phyloP scores from a whole-genome alignment of 2,113 vertebrate species.

The Psilopsiagon aymara region DNA sequence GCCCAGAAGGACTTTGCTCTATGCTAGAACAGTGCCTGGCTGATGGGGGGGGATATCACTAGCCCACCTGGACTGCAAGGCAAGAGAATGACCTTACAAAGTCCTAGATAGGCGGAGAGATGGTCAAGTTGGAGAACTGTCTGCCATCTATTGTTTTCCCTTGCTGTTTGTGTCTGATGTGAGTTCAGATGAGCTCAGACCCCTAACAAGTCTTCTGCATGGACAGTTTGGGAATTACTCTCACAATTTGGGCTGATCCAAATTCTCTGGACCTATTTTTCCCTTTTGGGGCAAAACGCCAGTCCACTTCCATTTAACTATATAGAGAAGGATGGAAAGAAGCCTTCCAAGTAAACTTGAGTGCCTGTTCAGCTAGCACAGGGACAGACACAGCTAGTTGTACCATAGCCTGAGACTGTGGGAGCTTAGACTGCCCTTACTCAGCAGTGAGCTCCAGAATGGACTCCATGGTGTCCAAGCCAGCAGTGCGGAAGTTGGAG shows the following conservation, averaged over 20 bases:
- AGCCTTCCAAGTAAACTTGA: neutral
- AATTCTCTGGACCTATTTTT: neutral
- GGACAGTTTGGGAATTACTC: neutral
- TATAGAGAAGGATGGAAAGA: neutral
- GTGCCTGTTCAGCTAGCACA: neutral
- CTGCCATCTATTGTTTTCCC: neutral
- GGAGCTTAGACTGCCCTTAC: constrained; percentile 46
- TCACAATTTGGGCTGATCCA: neutral
- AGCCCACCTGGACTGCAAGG: neutral
- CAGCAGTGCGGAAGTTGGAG: constrained; percentile 76
- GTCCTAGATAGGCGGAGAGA: neutral
- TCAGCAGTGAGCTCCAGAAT: constrained; percentile 79
- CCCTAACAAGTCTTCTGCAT: neutral
- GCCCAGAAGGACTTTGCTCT: neutral
- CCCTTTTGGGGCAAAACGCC: neutral
- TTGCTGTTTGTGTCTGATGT: neutral
- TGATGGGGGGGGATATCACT: neutral
- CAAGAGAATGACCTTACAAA: neutral
- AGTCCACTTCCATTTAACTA: neutral
- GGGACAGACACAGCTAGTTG: neutral
- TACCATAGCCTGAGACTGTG: neutral
- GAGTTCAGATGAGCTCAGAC: neutral
- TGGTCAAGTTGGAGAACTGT: neutral
- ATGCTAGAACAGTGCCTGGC: neutral
- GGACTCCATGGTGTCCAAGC: constrained; percentile 81